Evolutionary conservation across 53 echinoderm and acorn worm genomes (phyloP), one percentile per base, ranked within the genome.

Genomic region (Holothuria scabra): DNA sequence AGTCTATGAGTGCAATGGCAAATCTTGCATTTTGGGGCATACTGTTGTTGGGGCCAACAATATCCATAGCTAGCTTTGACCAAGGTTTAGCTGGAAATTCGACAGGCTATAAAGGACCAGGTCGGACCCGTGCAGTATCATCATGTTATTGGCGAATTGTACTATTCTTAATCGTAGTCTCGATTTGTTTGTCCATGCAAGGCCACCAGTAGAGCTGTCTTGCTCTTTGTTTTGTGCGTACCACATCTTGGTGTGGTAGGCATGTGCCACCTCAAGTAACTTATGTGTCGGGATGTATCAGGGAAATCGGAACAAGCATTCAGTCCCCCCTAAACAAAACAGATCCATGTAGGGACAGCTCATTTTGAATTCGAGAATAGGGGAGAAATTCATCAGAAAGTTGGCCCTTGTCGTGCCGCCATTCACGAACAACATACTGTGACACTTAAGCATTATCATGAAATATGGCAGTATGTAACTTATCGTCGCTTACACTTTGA

Each of bases 1-100:
- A 57, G n/a, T 79, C 79, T 1, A 58, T 58, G 29, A 79, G 21
- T 12, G 79, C 59, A 38, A 79, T 79, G 5, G 59, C 79, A 79
- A 48, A 79, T 12, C 35, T 12, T 26, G 58, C 56, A 13, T 30
- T 35, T 79, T 28, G 32, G 28, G 79, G 79, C 16, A 59, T 31
- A 58, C 16, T 31, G 21, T 33, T 28, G 22, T 79, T 31, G 21
- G 60, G 59, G 28, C 59, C 59, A 9, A 79, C 79, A 28, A 79
- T 79, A 26, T 57, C 79, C 25, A 79, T 59, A 16, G 28, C 59
- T 79, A 76, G 23, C 52, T 76, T 72, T 20, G 13, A 13, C 58
- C 58, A 58, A 24, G 49, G 20, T 8, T 29, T 1, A 34, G 52
- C 8, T 0, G 55, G 55, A 13, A 26, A 55, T 24, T 14, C 14